phyloP scores from a whole-genome alignment of 2,797 vertebrate species.

The Gallinago nigripennis region DNA sequence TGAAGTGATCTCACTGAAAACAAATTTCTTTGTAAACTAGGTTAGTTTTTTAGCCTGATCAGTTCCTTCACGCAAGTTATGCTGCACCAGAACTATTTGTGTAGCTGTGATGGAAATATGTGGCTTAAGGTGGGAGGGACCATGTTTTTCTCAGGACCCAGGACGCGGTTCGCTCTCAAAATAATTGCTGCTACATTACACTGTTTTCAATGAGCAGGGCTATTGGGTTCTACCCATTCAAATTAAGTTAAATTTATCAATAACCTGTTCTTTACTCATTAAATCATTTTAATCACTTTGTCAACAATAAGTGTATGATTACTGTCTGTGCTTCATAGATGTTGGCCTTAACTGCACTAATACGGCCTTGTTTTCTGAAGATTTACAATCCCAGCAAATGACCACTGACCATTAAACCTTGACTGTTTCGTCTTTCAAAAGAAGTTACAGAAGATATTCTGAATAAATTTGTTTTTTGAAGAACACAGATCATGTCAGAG shows the following conservation, averaged over 20 bases:
- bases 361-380: not conserved
- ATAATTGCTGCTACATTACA: not conserved
- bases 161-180: not conserved
- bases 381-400: not conserved
- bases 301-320: not conserved
- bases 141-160: not conserved
- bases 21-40: not conserved
- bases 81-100: not conserved
- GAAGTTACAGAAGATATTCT: not conserved
- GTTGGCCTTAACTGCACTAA: not conserved
- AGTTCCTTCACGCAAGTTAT: not conserved
- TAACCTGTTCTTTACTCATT: not conserved
- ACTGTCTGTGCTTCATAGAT: not conserved
- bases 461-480: not conserved
- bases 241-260: not conserved
- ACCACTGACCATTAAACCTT: not conserved
- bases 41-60: not conserved
- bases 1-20: not conserved
- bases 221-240: not conserved
- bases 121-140: not conserved
- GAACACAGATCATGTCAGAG: not conserved
- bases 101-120: not conserved
- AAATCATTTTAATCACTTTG: not conserved
- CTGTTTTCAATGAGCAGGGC: not conserved
- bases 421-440: not conserved